phyloP scores from a whole-genome alignment of 2,888 invertebrate genomes.

The Brachyopa scutellaris region DNA sequence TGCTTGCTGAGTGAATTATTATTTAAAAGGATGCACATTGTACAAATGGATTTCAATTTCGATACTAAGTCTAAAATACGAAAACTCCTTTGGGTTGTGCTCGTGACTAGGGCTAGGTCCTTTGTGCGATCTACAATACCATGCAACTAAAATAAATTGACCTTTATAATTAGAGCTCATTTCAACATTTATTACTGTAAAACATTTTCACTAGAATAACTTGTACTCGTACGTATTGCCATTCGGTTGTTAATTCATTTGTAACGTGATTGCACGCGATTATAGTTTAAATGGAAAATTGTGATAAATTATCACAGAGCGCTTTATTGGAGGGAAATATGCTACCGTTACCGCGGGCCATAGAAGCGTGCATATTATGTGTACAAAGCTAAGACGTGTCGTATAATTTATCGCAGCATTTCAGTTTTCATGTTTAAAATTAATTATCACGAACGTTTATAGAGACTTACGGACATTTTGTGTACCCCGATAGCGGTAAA shows the following conservation, averaged over 20 bases:
- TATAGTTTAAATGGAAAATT: conserved; percentile 4
- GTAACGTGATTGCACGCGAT: conserved; percentile 53
- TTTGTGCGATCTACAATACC: not conserved
- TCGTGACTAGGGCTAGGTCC: too few species aligned
- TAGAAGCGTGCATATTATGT: not conserved
- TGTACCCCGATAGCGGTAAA: too few species aligned
- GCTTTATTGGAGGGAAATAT: not conserved
- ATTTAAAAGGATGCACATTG: not conserved
- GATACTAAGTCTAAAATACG: too few species aligned
- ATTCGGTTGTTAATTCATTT: conserved; percentile 49
- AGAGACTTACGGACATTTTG: not conserved
- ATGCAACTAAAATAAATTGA: conserved; percentile 20
- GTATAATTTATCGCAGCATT: not conserved
- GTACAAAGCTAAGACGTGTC: not conserved
- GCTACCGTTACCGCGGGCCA: not conserved
- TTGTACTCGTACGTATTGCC: too few species aligned
- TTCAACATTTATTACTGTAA: conserved; percentile 1
- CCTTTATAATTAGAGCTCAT: conserved; percentile 18
- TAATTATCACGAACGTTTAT: conserved; percentile 25
- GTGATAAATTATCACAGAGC: conserved; percentile 28
- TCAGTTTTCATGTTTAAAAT: conserved; percentile 21
- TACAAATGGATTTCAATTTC: too few species aligned
- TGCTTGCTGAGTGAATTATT: not conserved
- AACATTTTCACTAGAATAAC: too few species aligned
- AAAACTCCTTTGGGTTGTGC: too few species aligned